A percentile compares a stretch with the other conserved stretches of the same genome.
These are phyloP conservation scores for Iphiclides podalirius DNA, from an alignment of 2,888 invertebrate species.

Conservation along the genomic window DNA sequence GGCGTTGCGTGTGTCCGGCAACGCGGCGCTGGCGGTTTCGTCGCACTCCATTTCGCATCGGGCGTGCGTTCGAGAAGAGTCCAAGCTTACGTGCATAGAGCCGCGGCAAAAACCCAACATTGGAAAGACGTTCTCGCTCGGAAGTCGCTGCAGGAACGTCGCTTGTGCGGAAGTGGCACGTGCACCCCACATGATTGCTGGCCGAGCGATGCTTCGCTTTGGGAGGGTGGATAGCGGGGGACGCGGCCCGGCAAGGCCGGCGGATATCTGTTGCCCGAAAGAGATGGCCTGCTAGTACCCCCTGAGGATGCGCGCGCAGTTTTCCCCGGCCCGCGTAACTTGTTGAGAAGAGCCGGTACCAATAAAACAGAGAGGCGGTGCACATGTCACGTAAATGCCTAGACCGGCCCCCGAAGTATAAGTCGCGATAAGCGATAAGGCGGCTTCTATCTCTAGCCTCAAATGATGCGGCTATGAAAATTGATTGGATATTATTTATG, in stretches of 20 bases:
- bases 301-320: slow-evolving; percentile 47
- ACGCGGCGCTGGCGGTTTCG: slow-evolving; percentile 41
- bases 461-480: too few relatives aligned
- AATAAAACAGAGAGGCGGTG: slow-evolving; percentile 5
- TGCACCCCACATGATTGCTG: slow-evolving; percentile 9
- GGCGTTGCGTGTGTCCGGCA: slow-evolving; percentile 51
- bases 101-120: slow-evolving; percentile 24
- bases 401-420: slow-evolving; percentile 1
- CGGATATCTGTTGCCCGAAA: not conserved
- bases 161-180: slow-evolving; percentile 9
- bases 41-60: slow-evolving; percentile 68
- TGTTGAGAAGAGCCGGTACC: slow-evolving; percentile 37
- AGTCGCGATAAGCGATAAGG: slow-evolving; percentile 9
- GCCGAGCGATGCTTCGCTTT: not conserved
- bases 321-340: slow-evolving; percentile 38
- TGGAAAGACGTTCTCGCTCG: not conserved
- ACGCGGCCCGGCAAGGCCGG: too few relatives aligned
- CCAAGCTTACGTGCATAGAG: not conserved
- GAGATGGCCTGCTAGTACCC: not conserved
- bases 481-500: too few relatives aligned
- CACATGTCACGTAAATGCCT: not conserved
- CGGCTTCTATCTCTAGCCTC: not conserved
- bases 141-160: not conserved
- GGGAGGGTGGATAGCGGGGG: not conserved
- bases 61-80: slow-evolving; percentile 38